Evolutionary conservation across 2,888 invertebrate species (phyloP), one percentile per base, ranked within the genome.

Genomic region (Ormia ochracea): DNA sequence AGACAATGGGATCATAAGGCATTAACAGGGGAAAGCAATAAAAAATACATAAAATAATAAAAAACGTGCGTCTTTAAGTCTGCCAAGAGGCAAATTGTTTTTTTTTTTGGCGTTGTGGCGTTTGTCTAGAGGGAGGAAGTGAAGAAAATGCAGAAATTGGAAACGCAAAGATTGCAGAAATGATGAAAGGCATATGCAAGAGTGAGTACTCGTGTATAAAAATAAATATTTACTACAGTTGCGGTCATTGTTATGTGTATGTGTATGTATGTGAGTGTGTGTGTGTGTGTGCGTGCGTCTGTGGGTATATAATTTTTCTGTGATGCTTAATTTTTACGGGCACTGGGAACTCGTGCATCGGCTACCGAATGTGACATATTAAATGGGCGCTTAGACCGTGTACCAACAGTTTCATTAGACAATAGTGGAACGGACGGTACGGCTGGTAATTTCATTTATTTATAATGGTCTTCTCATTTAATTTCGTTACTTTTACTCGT

Each of bases 401-500:
- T 28, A 26, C 31, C 21, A 41, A 1, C 36, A 70, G 38, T 41
- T 50, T 31, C 26, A 6, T 43, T 9, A 52, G 48, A 58, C 43
- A 43, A 68, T 28, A 10, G 19, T 43, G 50, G 14, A 50, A 52
- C 33, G 36, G 45, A 72, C 36, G 17, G 72, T 54, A 10, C 19
- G n/a, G 45, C 28, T 54, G 66, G n/a, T n/a, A n/a, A n/a, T n/a
- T n/a, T n/a, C n/a, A n/a, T n/a, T 76, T 72, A 76, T 80, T 72
- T 80, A 56, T 68, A 69, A 80, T 76, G 63, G 80, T 76, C 38
- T 80, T 80, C 76, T 73, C 76, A 80, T 76, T 76, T 76, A 76
- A 80, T 72, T 80, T 76, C 61, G 72, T 73, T 66, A 76, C 54
- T 63, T 75, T 72, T 66, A 59, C 23, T 61, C 36, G 48, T 48